Evolutionary conservation across 2,888 invertebrate species (phyloP).

Genomic region (Acrobasis consociella): DNA sequence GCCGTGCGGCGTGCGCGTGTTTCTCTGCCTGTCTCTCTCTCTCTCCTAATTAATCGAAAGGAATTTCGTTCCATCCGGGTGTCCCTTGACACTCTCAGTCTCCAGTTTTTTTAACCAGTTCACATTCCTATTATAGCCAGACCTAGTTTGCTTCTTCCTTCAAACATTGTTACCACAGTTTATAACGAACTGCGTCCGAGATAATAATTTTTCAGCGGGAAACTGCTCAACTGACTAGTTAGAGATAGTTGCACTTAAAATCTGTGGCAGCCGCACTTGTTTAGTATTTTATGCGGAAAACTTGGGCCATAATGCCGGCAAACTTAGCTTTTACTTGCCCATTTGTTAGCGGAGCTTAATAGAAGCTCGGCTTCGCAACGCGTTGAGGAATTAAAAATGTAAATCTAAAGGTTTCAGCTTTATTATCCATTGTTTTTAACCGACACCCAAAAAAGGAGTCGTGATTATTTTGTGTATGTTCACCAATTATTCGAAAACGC

Average conservation of each 20-base stretch:
- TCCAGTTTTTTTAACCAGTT: no score
- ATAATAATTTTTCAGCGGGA: conserved; percentile 12
- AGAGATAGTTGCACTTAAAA: conserved; percentile 19
- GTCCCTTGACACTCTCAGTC: no score
- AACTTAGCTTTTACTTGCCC: conserved; percentile 14
- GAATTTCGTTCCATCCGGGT: no score
- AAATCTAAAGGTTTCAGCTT: neutral
- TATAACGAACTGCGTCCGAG: neutral
- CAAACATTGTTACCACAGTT: neutral
- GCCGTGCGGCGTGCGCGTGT: no score
- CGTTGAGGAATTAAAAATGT: conserved; percentile 3
- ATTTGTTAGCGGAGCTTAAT: conserved; percentile 22
- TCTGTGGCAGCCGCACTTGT: conserved; percentile 15
- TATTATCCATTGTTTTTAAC: no score
- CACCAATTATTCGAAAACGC: no score
- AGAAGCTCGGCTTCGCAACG: neutral
- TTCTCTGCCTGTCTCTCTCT: no score
- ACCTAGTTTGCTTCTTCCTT: no score
- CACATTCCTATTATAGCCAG: no score
- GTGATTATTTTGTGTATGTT: no score
- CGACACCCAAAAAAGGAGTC: no score
- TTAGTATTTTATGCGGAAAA: conserved; percentile 10
- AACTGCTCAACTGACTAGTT: conserved; percentile 13
- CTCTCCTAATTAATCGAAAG: no score
- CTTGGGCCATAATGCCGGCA: conserved; percentile 7